These are phyloP conservation scores for Leucania comma DNA, from an alignment of 2,888 invertebrate genomes.

Conservation along the genomic window DNA sequence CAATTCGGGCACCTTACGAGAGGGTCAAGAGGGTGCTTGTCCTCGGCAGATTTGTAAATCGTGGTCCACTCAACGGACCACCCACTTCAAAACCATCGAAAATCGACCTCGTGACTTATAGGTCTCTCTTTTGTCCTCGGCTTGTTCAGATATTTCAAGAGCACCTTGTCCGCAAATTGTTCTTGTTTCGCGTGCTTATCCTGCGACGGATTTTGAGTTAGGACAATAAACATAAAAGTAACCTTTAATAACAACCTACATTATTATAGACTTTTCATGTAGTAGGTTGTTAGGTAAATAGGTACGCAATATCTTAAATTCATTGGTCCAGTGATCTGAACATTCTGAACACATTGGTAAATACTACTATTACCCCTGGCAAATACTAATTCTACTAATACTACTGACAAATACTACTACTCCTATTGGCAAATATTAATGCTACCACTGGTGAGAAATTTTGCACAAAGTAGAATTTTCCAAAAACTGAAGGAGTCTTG, in stretches of 20 bases:
- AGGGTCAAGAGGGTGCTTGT: constrained; percentile 79
- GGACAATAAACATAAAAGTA: constrained; percentile 8
- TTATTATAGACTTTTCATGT: not conserved
- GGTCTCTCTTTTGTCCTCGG: constrained; percentile 73
- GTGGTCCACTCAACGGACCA: constrained; percentile 77
- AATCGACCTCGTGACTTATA: constrained; percentile 63
- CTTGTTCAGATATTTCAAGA: constrained; percentile 62
- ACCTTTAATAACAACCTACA: not conserved
- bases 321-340: not conserved
- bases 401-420: too few relatives aligned
- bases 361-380: too few relatives aligned
- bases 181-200: constrained; percentile 39
- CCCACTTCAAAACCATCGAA: constrained; percentile 74
- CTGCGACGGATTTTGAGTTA: not conserved
- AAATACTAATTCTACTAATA: too few relatives aligned
- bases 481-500: not conserved
- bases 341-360: not conserved
- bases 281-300: not conserved
- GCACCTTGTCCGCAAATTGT: constrained; percentile 35
- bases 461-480: too few relatives aligned
- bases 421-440: too few relatives aligned
- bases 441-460: too few relatives aligned
- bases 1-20: constrained; percentile 67
- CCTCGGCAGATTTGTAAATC: constrained; percentile 83
- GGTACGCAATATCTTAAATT: not conserved